Base-by-base conservation (phyloP, 2,888 invertebrate genomes). In the Eledona agricola region DNA sequence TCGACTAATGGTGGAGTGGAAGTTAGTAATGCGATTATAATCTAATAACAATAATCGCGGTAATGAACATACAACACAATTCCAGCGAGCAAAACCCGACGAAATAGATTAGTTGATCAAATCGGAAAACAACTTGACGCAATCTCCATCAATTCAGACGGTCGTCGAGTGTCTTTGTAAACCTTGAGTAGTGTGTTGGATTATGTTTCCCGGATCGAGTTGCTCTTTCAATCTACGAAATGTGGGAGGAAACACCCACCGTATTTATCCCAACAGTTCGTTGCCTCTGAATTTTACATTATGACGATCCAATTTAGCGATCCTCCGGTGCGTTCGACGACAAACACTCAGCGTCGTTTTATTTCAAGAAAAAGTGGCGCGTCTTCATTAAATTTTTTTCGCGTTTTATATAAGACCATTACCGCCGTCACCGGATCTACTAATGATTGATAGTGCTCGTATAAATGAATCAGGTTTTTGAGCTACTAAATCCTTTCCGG, bases 171-270 rank as follows among this genome's bases (percentile, higher is more conserved):
- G 32, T 46, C 31, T 46, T 37, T 43, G 43, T 11, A 50, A 50
- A 29, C 35, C 35, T 43, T 28, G 42, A 43, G 45, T 54, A 52
- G 46, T 57, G 53, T 46, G 45, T 20, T 37, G 43, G 55, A 58
- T 58, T 55, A 56, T 58, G 54, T 58, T 58, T 46, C 55, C 50
- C 47, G 52, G 55, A 59, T 59, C 55, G 46, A 51, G 52, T 58
- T 61, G 57, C 61, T 59, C 51, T 59, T 60, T 43, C 51, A 51
- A 43, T 51, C 51, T 26, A 51, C 38, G 31, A 46, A 25, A 52
- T 56, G 60, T 60, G 60, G 58, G 62, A 56, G 57, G 42, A 28
- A 53, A 60, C 59, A 56, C 58, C 62, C 56, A 56, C 59, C 22
- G 43, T 53, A 53, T 60, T 51, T 43, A 43, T 53, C 45, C 26